These are phyloP conservation scores for Erpetoichthys calabaricus DNA, from an alignment of 2,797 vertebrate genomes.

Conservation along the genomic window DNA sequence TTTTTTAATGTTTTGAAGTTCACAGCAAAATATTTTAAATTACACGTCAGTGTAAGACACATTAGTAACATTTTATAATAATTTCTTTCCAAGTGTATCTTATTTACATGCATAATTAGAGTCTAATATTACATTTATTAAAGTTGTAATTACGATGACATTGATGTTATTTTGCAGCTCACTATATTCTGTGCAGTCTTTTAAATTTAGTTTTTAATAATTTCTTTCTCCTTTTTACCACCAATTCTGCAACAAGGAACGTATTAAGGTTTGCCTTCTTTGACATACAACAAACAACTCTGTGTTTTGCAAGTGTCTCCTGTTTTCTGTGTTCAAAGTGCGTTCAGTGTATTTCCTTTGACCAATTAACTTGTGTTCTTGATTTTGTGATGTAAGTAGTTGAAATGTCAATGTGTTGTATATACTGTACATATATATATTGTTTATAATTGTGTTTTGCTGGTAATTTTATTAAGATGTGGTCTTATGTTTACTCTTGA, in stretches of 20 bases:
- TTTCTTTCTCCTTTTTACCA: slow-evolving; percentile 22
- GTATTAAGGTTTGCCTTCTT: slow-evolving; percentile 41
- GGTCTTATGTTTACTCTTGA: slow-evolving; percentile 5
- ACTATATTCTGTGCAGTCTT: too few relatives aligned
- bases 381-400: slow-evolving; percentile 4
- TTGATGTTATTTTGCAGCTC: too few relatives aligned
- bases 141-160: too few relatives aligned
- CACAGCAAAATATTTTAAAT: too few relatives aligned
- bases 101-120: too few relatives aligned
- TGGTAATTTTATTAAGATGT: too few relatives aligned
- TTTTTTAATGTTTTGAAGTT: too few relatives aligned
- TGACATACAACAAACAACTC: slow-evolving; percentile 10
- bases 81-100: too few relatives aligned
- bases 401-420: slow-evolving; percentile 4
- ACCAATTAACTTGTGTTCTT: slow-evolving; percentile 7
- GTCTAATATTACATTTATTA: too few relatives aligned
- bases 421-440: slow-evolving; percentile 8
- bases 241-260: slow-evolving; percentile 35
- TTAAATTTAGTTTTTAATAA: too few relatives aligned
- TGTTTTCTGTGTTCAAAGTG: slow-evolving; percentile 13
- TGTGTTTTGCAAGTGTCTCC: slow-evolving; percentile 14
- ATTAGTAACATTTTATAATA: too few relatives aligned
- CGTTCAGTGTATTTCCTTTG: slow-evolving; percentile 11
- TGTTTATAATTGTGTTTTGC: slow-evolving; percentile 5
- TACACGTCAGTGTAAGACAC: too few relatives aligned